A percentile compares a stretch with the other conserved stretches of the same genome.
Conservation (phyloP, 2,113 vertebrate species). For the Callopanchax toddi region DNA sequence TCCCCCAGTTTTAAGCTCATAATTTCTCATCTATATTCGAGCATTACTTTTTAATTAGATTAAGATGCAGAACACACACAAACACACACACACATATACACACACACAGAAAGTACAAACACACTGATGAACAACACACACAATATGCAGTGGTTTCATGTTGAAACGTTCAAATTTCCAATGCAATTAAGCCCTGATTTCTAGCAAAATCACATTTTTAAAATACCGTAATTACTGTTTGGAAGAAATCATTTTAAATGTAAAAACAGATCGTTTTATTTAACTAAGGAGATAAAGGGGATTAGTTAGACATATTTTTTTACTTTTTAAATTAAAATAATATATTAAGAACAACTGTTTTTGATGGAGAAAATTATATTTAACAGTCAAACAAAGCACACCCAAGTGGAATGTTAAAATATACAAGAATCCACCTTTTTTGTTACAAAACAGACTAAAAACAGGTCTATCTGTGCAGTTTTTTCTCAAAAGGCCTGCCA, state of each 20-base stretch:
- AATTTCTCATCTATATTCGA: slow-evolving; percentile 70
- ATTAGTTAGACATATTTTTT: too few relatives aligned
- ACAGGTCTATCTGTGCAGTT: slow-evolving; percentile 79
- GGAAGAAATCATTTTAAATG: too few relatives aligned
- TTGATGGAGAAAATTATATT: not conserved
- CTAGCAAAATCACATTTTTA: not conserved
- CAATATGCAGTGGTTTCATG: not conserved
- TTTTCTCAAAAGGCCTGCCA: slow-evolving; percentile 78
- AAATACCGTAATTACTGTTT: too few relatives aligned
- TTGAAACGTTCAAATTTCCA: not conserved
- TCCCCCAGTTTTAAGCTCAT: slow-evolving; percentile 58
- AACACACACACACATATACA: slow-evolving; percentile 23
- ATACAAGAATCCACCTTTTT: not conserved
- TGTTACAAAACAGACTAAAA: slow-evolving; percentile 4
- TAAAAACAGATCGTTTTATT: too few relatives aligned
- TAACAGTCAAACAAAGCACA: too few relatives aligned
- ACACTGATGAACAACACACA: slow-evolving; percentile 10
- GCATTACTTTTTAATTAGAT: slow-evolving; percentile 68
- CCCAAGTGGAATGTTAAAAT: not conserved
- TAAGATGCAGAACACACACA: slow-evolving; percentile 50
- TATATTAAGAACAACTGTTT: not conserved
- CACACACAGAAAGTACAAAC: not conserved
- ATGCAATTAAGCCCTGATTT: not conserved
- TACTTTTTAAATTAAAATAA: not conserved
- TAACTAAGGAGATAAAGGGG: too few relatives aligned